Conservation (phyloP, 2,113 vertebrate species). For the Setophaga petechia region DNA sequence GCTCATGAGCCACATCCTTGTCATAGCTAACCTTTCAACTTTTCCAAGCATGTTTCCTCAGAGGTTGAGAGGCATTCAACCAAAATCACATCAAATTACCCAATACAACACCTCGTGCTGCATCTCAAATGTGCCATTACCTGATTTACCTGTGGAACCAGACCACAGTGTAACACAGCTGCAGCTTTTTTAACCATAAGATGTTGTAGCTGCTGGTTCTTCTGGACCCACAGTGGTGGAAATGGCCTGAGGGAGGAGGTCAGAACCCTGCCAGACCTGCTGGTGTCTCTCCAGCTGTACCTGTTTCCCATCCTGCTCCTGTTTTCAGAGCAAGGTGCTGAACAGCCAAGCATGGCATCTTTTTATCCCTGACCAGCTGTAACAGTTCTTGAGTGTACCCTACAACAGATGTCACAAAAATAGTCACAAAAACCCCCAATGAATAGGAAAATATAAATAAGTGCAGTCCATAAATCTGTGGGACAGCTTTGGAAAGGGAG, state of each 20-base stretch:
- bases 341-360: background rate
- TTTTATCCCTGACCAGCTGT: background rate
- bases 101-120: fast-evolving
- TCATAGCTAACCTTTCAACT: background rate
- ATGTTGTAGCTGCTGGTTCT: background rate
- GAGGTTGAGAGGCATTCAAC: background rate
- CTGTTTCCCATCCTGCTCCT: background rate
- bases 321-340: background rate
- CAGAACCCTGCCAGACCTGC: background rate
- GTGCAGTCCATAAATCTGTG: background rate
- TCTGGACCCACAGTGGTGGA: background rate
- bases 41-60: fast-evolving
- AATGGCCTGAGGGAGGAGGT: background rate
- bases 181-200: background rate
- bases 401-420: background rate
- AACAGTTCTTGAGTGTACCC: background rate
- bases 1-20: background rate
- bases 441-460: background rate
- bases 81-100: background rate
- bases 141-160: background rate
- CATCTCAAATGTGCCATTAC: background rate
- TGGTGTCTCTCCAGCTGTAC: background rate
- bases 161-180: background rate
- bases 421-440: fast-evolving
- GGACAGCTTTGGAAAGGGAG: background rate